Base-by-base conservation (phyloP, 2,888 invertebrate genomes). In the Tortrix viridana region DNA sequence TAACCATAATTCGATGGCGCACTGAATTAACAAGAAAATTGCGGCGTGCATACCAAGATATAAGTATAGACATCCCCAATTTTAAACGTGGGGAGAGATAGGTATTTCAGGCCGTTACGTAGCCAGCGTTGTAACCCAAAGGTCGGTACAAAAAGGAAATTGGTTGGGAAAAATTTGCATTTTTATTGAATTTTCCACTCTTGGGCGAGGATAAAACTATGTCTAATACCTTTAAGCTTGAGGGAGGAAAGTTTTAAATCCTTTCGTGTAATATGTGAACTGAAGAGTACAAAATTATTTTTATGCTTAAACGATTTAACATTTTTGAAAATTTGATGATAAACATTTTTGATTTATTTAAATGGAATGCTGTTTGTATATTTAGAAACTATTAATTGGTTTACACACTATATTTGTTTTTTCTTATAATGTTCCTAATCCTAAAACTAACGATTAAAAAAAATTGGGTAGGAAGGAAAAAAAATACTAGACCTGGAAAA, bases 141-240 rank as follows among this genome's bases (percentile, higher is more conserved):
- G 81, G 79, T 76, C 71, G 75, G 80, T 80, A 82, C 80, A 81
- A 80, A 81, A 84, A 85, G 86, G 84, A 90, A 89, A 89, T 89
- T 88, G 87, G 83, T 81, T 65, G 75, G 78, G 77, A 80, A 82
- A 83, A 88, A 90, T 91, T 92, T 86, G 85, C 91, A 91, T 92
- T 87, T 92, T 90, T 91, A 91, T 91, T 88, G 89, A 88, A 90
- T 83, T 89, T 89, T 89, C 87, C 84, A 88, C 85, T 89, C 85
- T 82, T 84, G 84, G 81, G 78, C 82, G 81, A 77, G 83, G 83
- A 86, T 86, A 84, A 86, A 88, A 89, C 86, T 88, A 86, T 84
- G 82, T 85, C 80, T 44, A 59, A 50, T 58, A 41, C 7, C 48
- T 26, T 65, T 52, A 56, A 50, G 85, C 83, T 85, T 82, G 16